phyloP scores from a whole-genome alignment of 2,888 invertebrate species.

The Linyphia triangularis region DNA sequence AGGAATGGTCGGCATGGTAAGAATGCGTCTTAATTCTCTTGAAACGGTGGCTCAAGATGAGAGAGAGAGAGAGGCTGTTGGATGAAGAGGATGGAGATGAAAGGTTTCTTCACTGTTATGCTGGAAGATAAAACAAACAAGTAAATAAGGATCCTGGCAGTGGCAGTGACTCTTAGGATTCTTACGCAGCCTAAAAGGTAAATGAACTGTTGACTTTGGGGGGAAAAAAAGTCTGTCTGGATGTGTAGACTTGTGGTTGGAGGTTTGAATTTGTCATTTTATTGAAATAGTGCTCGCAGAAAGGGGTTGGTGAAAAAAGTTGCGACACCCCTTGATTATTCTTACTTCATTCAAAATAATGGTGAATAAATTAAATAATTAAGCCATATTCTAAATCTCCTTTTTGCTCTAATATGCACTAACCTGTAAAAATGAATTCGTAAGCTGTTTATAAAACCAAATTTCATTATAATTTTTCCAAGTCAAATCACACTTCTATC shows the following conservation, averaged over 20 bases:
- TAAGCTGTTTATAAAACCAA: too few relatives aligned
- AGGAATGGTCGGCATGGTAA: constrained; percentile 40
- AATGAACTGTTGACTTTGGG: constrained; percentile 37
- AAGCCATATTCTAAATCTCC: too few relatives aligned
- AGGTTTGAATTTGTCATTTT: neutral
- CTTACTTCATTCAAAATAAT: too few relatives aligned
- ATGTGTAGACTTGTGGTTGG: neutral
- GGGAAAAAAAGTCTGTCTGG: constrained; percentile 16
- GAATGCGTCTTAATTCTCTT: too few relatives aligned
- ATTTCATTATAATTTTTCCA: too few relatives aligned
- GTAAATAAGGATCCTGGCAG: constrained; percentile 22
- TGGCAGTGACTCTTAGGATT: neutral
- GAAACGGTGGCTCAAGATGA: constrained; percentile 10
- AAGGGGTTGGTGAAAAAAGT: too few relatives aligned
- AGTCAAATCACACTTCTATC: too few relatives aligned
- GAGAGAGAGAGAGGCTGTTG: neutral
- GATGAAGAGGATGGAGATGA: neutral
- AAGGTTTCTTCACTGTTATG: neutral
- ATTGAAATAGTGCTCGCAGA: too few relatives aligned
- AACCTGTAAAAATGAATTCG: too few relatives aligned
- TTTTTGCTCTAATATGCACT: too few relatives aligned
- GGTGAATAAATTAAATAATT: too few relatives aligned
- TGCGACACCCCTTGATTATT: too few relatives aligned
- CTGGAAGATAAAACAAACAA: neutral
- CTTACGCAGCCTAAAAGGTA: constrained; percentile 5